These are phyloP conservation scores for Rhinella marina DNA, from an alignment of 2,797 vertebrate species.

Conservation along the genomic window DNA sequence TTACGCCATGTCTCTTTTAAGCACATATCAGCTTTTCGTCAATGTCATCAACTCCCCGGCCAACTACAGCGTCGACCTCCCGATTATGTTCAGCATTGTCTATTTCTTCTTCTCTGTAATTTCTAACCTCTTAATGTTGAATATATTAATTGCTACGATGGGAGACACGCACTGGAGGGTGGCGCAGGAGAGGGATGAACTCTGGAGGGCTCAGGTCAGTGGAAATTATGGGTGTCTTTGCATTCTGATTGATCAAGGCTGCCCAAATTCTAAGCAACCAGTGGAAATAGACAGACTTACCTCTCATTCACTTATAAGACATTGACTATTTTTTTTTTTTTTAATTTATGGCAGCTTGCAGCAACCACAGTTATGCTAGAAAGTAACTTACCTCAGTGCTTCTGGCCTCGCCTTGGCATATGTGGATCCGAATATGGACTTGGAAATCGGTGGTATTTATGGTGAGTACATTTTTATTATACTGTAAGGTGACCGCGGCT, in stretches of 20 bases:
- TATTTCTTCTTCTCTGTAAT: constrained; percentile 77
- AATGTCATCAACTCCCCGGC: constrained; percentile 78
- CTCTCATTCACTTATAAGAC: neutral
- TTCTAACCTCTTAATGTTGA: constrained; percentile 79
- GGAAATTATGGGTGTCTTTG: neutral
- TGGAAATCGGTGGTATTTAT: constrained; percentile 80
- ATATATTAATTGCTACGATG: constrained; percentile 81
- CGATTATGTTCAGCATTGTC: constrained; percentile 74
- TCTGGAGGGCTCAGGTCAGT: constrained; percentile 79
- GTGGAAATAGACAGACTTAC: neutral
- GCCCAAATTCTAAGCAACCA: too few relatives aligned
- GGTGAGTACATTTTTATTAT: constrained; percentile 67
- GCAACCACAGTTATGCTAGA: constrained; percentile 94
- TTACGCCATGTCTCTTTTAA: constrained; percentile 76
- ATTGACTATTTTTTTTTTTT: neutral
- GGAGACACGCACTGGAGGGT: constrained; percentile 80
- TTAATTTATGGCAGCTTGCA: constrained; percentile 81
- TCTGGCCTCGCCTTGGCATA: constrained; percentile 90
- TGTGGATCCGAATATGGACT: constrained; percentile 84
- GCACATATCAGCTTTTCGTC: constrained; percentile 79
- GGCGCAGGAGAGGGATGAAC: constrained; percentile 76
- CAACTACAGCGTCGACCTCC: constrained; percentile 76
- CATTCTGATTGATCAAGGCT: neutral
- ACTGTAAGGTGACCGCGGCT: too few relatives aligned
- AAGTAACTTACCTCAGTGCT: constrained; percentile 83